Base-by-base conservation (phyloP, 2,888 invertebrate species). In the Nymphalis polychloros region DNA sequence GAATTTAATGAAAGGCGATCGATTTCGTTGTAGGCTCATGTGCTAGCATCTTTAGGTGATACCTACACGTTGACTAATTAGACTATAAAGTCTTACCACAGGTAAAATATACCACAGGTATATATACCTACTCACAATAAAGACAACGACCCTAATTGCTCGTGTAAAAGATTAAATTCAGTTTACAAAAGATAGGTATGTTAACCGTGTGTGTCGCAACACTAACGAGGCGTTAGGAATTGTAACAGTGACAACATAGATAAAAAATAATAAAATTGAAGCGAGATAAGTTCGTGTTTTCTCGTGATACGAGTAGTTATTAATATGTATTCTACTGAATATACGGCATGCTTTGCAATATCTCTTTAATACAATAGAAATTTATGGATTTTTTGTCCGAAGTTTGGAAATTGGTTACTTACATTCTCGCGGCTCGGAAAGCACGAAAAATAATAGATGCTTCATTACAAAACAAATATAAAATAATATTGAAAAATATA, bases 131-230 rank as follows among this genome's bases (percentile, higher is more conserved):
- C 20, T 2, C 10, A 17, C 19, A 48, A 23, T 47, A 7, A 48
- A 8, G 17, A 17, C 49, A 17, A 31, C 46, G 59, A 59, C 64
- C 59, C 52, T 64, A 64, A 64, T 64, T 64, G 64, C 64, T 31
- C 59, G 20, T 59, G 50, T 59, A 64, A 41, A 55, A 55, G 64
- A 46, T 64, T 61, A 64, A 27, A 23, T 35, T 57, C 23, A 23
- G 23, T 67, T 63, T 63, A 27, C 67, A 46, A 50, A 55, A 69
- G 62, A 69, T 69, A 69, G 59, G 27, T 41, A 19, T 64, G 68
- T 65, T 59, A 64, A 52, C 48, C 16, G 16, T 55, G 19, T 20
- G 49, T 69, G 69, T 62, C 48, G 65, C 65, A 69, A 65, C 23
- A 27, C 10, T 52, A 27, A 52, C 52, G 52, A 52, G 52, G 10